Conservation (phyloP, 2,888 invertebrate genomes). For the Synanthedon tipuliformis region DNA sequence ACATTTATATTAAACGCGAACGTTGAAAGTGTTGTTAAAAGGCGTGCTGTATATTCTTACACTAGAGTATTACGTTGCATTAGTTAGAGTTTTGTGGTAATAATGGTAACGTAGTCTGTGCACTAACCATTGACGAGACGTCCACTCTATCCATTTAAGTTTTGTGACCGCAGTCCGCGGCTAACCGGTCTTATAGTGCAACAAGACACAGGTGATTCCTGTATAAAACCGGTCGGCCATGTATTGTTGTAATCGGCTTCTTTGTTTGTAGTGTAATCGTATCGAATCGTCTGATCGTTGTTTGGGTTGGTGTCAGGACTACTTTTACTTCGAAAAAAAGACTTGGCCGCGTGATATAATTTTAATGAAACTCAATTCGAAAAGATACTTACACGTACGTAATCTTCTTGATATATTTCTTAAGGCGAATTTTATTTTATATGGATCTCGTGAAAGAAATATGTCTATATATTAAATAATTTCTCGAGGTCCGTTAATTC, state of each 20-base stretch:
- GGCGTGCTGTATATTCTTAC: no score
- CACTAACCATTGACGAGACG: neutral
- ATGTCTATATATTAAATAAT: no score
- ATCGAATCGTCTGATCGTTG: conserved; percentile 13
- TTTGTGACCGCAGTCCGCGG: conserved; percentile 41
- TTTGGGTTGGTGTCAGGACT: conserved; percentile 15
- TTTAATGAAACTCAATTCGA: no score
- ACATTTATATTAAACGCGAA: no score
- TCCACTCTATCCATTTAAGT: conserved; percentile 23
- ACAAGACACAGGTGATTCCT: conserved; percentile 43
- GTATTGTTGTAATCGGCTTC: conserved; percentile 35
- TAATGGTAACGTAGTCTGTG: neutral
- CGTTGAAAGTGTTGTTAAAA: no score
- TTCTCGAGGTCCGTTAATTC: no score
- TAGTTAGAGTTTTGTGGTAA: no score
- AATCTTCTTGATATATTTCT: no score
- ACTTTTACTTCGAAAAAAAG: conserved; percentile 26
- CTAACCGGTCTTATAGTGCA: conserved; percentile 34
- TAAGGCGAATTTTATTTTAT: no score
- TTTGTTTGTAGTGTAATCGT: conserved; percentile 12
- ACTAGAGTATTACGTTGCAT: no score
- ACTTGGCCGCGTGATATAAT: neutral
- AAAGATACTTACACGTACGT: no score
- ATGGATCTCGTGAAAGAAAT: no score
- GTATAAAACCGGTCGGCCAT: conserved; percentile 38